Evolutionary conservation across 1,140 invertebrate genomes (phyloP).

Genomic region (Plutomurus gul): DNA sequence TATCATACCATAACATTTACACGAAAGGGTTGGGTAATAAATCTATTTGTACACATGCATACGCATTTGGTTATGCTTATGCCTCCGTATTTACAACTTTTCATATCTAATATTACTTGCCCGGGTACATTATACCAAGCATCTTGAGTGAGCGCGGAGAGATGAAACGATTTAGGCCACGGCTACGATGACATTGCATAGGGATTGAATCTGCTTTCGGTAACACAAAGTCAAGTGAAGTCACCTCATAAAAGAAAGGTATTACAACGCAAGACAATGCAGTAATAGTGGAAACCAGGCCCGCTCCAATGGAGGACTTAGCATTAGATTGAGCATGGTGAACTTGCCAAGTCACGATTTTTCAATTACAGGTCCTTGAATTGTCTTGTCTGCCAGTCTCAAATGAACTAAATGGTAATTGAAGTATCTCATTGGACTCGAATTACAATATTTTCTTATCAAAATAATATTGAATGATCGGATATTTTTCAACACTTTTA

Average conservation of each 20-base stretch:
- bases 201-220: slow-evolving; percentile 15
- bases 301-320: background rate
- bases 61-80: too few relatives aligned
- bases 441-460: background rate
- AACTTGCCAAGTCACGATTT: slow-evolving; percentile 23
- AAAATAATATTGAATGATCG: background rate
- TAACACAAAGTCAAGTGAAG: slow-evolving; percentile 27
- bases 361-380: slow-evolving; percentile 20
- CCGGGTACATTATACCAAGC: background rate
- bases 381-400: slow-evolving; percentile 5
- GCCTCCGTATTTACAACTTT: too few relatives aligned
- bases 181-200: slow-evolving; percentile 7
- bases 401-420: slow-evolving; percentile 22
- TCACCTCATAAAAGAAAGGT: slow-evolving; percentile 17
- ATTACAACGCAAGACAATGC: background rate
- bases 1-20: too few relatives aligned
- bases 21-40: too few relatives aligned
- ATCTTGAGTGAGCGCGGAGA: background rate
- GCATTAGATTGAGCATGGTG: slow-evolving; percentile 2
- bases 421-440: background rate
- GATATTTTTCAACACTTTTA: background rate
- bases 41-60: too few relatives aligned
- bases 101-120: background rate
- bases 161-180: background rate
- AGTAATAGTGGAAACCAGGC: background rate